These are phyloP conservation scores for Macaria notata DNA, from an alignment of 2,888 invertebrate genomes.

Conservation along the genomic window DNA sequence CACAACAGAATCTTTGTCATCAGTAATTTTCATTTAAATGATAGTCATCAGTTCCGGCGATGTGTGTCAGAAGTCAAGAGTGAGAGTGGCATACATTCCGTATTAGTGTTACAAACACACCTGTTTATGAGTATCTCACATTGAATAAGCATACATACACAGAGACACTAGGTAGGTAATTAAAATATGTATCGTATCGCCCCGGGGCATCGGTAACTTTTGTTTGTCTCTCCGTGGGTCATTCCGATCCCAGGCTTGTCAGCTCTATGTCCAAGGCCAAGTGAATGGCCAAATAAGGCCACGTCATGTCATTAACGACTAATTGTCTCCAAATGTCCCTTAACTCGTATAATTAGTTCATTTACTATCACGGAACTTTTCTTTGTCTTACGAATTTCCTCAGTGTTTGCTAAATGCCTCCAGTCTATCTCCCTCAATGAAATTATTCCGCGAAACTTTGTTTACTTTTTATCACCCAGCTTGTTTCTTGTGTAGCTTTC, in stretches of 20 bases:
- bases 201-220: background rate
- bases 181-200: background rate
- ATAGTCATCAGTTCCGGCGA: conserved; percentile 9
- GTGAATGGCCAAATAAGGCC: conserved; percentile 15
- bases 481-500: conserved; percentile 11
- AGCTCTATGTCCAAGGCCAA: conserved; percentile 9
- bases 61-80: conserved; percentile 13
- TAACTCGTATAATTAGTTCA: conserved; percentile 2
- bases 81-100: conserved; percentile 16
- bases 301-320: conserved; percentile 8
- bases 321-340: conserved; percentile 4
- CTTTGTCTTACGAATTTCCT: no score
- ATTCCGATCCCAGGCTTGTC: conserved; percentile 8
- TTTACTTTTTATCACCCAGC: no score
- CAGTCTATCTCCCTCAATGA: conserved; percentile 1
- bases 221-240: conserved; percentile 1
- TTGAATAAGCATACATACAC: background rate
- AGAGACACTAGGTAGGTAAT: no score
- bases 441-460: no score
- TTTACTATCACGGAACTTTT: conserved; percentile 6
- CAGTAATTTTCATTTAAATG: conserved; percentile 15
- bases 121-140: no score
- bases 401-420: no score
- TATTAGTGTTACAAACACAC: conserved; percentile 1
- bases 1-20: conserved; percentile 14